Evolutionary conservation across 2,888 invertebrate genomes (phyloP).

Genomic region (Tachina grossa): DNA sequence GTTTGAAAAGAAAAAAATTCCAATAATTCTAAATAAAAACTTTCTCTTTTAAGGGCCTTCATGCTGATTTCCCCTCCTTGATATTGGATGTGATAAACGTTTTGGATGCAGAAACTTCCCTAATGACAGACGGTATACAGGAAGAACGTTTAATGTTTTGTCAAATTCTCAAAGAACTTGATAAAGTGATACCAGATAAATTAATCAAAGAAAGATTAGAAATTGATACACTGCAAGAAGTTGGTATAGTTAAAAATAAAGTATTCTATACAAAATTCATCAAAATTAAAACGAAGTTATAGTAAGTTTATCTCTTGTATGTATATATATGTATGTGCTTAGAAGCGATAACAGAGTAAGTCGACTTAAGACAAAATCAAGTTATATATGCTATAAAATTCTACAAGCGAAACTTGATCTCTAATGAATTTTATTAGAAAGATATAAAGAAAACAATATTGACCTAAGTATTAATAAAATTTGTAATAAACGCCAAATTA

Average conservation of each 20-base stretch:
- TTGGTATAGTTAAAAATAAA: conserved; percentile 94
- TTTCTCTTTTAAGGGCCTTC: conserved; percentile 85
- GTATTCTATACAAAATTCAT: conserved; percentile 97
- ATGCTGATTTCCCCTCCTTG: conserved; percentile 91
- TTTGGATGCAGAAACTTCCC: conserved; percentile 91
- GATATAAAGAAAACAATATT: no score
- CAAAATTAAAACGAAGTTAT: conserved; percentile 98
- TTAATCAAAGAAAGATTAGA: conserved; percentile 95
- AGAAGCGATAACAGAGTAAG: background rate
- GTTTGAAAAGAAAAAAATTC: background rate
- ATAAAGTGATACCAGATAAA: conserved; percentile 92
- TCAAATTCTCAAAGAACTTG: conserved; percentile 90
- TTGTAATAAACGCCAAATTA: no score
- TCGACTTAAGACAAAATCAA: no score
- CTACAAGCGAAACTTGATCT: no score
- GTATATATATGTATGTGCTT: background rate
- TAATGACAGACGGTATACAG: conserved; percentile 85
- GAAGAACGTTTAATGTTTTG: conserved; percentile 90
- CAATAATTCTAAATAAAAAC: background rate
- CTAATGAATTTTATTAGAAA: no score
- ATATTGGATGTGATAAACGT: conserved; percentile 93
- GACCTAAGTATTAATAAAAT: no score
- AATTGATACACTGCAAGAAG: conserved; percentile 96
- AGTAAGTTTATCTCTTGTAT: conserved; percentile 87
- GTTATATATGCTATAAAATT: no score